These are phyloP conservation scores for Eulithis testata DNA, from an alignment of 2,888 invertebrate species.

Conservation along the genomic window DNA sequence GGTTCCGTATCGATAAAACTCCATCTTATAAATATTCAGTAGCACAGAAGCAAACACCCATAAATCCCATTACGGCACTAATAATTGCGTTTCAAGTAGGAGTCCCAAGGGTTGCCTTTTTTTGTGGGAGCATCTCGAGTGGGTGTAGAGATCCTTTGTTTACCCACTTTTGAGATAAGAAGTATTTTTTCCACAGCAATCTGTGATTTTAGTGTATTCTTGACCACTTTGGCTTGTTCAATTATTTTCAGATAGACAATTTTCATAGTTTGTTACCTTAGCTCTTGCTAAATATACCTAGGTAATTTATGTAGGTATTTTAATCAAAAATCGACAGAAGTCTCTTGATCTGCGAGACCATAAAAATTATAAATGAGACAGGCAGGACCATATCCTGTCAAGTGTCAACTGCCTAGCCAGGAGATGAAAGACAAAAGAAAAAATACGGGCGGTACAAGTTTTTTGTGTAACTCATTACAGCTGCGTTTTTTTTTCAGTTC, in stretches of 20 bases:
- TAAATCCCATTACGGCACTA: slow-evolving; percentile 59
- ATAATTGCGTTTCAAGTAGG: slow-evolving; percentile 67
- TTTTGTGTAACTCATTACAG: slow-evolving; percentile 35
- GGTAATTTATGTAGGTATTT: too few species aligned
- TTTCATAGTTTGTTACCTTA: too few species aligned
- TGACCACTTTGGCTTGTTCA: slow-evolving; percentile 8
- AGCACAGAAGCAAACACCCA: slow-evolving; percentile 49
- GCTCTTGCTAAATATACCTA: too few species aligned
- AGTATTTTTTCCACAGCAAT: slow-evolving; percentile 41
- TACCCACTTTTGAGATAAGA: slow-evolving; percentile 55
- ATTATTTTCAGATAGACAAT: too few species aligned
- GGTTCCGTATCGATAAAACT: slow-evolving; percentile 36
- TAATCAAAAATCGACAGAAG: too few species aligned
- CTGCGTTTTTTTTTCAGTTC: slow-evolving; percentile 50
- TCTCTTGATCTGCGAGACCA: slow-evolving; percentile 7
- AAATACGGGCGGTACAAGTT: slow-evolving; percentile 8
- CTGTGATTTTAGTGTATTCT: slow-evolving; percentile 38
- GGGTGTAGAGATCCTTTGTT: slow-evolving; percentile 68
- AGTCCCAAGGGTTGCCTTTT: slow-evolving; percentile 54
- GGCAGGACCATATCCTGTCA: slow-evolving; percentile 18
- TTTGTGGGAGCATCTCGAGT: slow-evolving; percentile 57
- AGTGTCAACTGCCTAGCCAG: background rate
- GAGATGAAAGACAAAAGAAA: slow-evolving; percentile 6
- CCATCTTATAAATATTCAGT: slow-evolving; percentile 43
- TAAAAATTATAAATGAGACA: slow-evolving; percentile 9